phyloP scores from a whole-genome alignment of 1,140 invertebrate species.

The Arion vulgaris region DNA sequence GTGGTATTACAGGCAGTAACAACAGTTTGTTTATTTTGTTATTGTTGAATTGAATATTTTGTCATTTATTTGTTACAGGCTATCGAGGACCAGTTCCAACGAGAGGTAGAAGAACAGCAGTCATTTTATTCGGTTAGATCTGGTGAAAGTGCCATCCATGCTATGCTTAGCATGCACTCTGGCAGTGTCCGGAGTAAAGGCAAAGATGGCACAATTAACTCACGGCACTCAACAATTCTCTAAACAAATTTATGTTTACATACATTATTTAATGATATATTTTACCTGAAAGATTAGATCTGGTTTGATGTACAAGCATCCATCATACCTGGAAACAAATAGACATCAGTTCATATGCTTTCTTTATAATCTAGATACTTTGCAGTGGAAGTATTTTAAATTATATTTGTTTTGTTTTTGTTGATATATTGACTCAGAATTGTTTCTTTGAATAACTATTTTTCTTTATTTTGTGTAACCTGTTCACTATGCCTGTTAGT shows the following conservation, averaged over 20 bases:
- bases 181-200: constrained; percentile 46
- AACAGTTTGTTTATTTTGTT: no score
- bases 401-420: no score
- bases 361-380: background rate
- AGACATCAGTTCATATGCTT: background rate
- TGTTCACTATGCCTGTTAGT: no score
- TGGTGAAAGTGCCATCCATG: constrained; percentile 45
- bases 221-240: constrained; percentile 59
- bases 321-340: no score
- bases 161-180: constrained; percentile 29
- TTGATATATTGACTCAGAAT: no score
- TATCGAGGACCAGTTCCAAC: constrained; percentile 87
- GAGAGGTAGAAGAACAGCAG: constrained; percentile 88
- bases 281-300: no score
- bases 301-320: no score
- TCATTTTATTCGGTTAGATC: constrained; percentile 77
- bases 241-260: constrained; percentile 26
- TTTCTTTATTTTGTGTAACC: no score
- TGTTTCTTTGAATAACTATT: no score
- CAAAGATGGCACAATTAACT: constrained; percentile 46
- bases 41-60: no score
- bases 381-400: background rate
- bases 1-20: no score
- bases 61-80: constrained; percentile 75
- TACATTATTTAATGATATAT: no score